Evolutionary conservation across 2,113 vertebrate species (phyloP).

Genomic region (Uropsilus gracilis): DNA sequence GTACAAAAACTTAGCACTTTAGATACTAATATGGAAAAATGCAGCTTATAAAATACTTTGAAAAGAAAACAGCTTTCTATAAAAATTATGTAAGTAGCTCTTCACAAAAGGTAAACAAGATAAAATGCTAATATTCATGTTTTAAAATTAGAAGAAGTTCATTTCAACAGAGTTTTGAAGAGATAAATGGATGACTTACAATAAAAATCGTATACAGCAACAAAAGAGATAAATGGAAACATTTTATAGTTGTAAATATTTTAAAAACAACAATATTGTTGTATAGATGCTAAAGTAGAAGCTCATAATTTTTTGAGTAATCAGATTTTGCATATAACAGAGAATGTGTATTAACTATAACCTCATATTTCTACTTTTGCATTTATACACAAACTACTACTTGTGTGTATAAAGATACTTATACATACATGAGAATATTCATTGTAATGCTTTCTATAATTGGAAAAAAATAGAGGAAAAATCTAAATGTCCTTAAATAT

Average conservation of each 20-base stretch:
- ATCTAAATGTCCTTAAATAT: constrained; percentile 21
- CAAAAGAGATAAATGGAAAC: too few species aligned
- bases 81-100: neutral
- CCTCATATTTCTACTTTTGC: neutral
- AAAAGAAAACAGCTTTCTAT: neutral
- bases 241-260: too few species aligned
- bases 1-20: neutral
- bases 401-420: neutral
- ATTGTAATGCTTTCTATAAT: neutral
- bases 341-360: too few species aligned
- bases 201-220: too few species aligned
- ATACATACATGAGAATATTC: neutral
- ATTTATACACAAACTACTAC: neutral
- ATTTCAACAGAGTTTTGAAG: too few species aligned
- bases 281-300: neutral
- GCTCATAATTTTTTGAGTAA: neutral
- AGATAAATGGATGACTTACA: too few species aligned
- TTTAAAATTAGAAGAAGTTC: neutral
- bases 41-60: neutral
- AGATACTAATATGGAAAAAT: neutral
- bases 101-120: neutral
- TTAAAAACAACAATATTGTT: too few species aligned
- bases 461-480: neutral
- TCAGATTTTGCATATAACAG: neutral
- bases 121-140: neutral